phyloP scores from a whole-genome alignment of 2,888 invertebrate genomes.

The Kryphioiulus occultus region DNA sequence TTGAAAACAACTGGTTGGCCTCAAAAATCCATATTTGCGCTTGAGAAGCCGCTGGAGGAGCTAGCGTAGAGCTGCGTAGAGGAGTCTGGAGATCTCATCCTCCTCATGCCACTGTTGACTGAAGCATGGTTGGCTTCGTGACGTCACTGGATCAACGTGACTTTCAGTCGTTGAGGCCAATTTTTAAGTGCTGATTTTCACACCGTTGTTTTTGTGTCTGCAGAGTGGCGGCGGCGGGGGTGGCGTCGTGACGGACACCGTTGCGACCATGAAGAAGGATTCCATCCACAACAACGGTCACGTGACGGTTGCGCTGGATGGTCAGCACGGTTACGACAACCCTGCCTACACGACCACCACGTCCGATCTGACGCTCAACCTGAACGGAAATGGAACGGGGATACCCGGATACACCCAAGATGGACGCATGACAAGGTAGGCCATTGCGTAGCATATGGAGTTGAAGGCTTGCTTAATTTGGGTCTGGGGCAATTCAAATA shows the following conservation, averaged over 20 bases:
- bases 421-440: conserved; percentile 52
- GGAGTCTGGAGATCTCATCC: neutral
- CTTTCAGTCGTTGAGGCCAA: neutral
- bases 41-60: neutral
- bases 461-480: neutral
- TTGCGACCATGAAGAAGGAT: conserved; percentile 42
- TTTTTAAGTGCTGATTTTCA: neutral
- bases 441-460: neutral
- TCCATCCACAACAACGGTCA: conserved; percentile 44
- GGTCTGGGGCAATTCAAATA: neutral
- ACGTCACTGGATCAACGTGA: neutral
- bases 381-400: neutral
- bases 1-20: neutral
- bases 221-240: neutral
- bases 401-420: conserved; percentile 31
- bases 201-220: neutral
- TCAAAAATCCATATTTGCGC: neutral
- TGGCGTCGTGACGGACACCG: neutral
- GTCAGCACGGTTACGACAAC: conserved; percentile 50
- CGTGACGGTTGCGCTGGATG: conserved; percentile 1
- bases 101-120: neutral
- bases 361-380: conserved; percentile 51
- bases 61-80: neutral
- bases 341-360: conserved; percentile 50
- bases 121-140: neutral